Evolutionary conservation across 1,140 invertebrate genomes (phyloP).

Genomic region (Sycophila sp.): DNA sequence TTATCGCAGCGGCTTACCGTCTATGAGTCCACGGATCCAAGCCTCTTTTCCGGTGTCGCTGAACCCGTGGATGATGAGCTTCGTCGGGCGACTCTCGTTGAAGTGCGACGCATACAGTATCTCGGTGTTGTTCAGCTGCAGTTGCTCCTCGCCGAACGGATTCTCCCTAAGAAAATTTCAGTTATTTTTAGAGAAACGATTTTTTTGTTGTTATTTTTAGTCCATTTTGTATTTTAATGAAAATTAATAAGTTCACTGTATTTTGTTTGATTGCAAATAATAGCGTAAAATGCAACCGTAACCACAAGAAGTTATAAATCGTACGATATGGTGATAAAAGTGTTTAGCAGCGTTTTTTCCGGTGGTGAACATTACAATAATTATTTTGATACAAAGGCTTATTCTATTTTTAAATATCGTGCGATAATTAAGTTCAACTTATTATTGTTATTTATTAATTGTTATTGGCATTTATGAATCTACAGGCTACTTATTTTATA

Average conservation of each 20-base stretch:
- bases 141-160: conserved; percentile 53
- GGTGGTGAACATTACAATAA: not conserved
- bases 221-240: too few species aligned
- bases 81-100: conserved; percentile 57
- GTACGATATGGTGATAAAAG: not conserved
- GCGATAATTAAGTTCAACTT: not conserved
- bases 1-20: conserved; percentile 41
- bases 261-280: too few species aligned
- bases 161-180: conserved; percentile 49
- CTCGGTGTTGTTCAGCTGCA: conserved; percentile 55
- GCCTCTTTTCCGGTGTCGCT: conserved; percentile 59
- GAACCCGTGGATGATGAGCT: conserved; percentile 69
- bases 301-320: not conserved
- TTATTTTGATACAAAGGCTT: not conserved
- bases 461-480: too few species aligned
- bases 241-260: too few species aligned
- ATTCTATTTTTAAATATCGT: not conserved
- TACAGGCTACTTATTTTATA: too few species aligned
- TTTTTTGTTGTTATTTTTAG: not conserved
- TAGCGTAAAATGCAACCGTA: too few species aligned
- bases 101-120: conserved; percentile 58
- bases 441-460: too few species aligned
- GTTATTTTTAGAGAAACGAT: not conserved
- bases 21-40: conserved; percentile 60
- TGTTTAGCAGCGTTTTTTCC: too few species aligned